Evolutionary conservation across 1,140 invertebrate genomes (phyloP).

Genomic region (Platorchestia sp.): DNA sequence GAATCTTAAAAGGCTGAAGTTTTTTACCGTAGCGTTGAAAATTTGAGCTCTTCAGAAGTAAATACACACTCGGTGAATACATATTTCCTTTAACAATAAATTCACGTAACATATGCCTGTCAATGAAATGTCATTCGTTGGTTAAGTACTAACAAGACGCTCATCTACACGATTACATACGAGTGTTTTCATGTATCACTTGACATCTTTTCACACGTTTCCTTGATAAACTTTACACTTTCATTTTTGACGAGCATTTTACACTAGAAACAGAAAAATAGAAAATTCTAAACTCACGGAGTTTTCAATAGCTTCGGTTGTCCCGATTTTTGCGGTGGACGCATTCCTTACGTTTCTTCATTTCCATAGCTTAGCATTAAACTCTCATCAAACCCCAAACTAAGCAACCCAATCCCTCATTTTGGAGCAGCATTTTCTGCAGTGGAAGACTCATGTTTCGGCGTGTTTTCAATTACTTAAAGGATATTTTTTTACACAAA

Average conservation of each 20-base stretch:
- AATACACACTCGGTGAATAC: no score
- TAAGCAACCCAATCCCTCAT: neutral
- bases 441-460: slow-evolving; percentile 4
- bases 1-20: no score
- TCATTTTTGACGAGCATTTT: neutral
- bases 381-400: neutral
- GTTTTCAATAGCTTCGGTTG: neutral
- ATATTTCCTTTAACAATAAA: no score
- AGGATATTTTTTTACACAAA: slow-evolving; percentile 49
- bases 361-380: neutral
- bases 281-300: neutral
- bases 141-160: neutral
- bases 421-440: neutral
- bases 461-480: slow-evolving; percentile 29
- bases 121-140: neutral
- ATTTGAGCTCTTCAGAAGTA: neutral
- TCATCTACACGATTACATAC: neutral
- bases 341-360: neutral
- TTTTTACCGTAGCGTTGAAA: neutral
- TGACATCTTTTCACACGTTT: neutral
- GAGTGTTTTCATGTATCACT: neutral
- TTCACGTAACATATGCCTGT: neutral
- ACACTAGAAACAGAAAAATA: neutral
- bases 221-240: neutral
- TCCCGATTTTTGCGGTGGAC: neutral